Conservation (phyloP, 2,888 invertebrate species). For the Platerodrilus igneus region DNA sequence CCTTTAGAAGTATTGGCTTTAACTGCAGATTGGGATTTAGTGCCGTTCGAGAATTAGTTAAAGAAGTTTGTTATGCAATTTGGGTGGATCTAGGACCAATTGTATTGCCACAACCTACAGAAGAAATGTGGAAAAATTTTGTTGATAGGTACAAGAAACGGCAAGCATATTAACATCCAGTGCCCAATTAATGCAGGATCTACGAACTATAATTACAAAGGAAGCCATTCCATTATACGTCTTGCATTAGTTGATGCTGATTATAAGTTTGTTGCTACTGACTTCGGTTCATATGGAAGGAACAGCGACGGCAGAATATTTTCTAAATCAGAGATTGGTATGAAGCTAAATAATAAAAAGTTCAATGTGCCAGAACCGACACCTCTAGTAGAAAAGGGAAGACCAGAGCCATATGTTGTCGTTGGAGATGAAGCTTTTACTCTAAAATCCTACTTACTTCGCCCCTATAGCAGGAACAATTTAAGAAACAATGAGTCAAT, state of each 20-base stretch:
- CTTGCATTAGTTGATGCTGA: slow-evolving; percentile 8
- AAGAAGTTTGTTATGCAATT: too few relatives aligned
- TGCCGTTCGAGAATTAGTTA: slow-evolving; percentile 30
- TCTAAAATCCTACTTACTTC: slow-evolving; percentile 12
- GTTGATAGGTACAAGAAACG: slow-evolving; percentile 19
- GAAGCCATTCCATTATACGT: slow-evolving; percentile 24
- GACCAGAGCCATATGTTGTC: slow-evolving; percentile 9
- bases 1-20: slow-evolving; percentile 17
- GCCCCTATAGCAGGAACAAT: slow-evolving; percentile 8
- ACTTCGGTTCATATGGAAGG: slow-evolving; percentile 2
- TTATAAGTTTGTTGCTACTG: too few relatives aligned
- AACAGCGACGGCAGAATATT: slow-evolving; percentile 1
- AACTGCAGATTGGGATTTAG: slow-evolving; percentile 30
- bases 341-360: background rate
- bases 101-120: slow-evolving; percentile 29
- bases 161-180: slow-evolving; percentile 17
- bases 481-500: slow-evolving; percentile 7
- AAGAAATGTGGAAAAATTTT: slow-evolving; percentile 23
- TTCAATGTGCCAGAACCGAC: slow-evolving; percentile 9
- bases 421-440: slow-evolving; percentile 13
- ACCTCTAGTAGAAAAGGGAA: slow-evolving; percentile 5
- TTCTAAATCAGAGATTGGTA: too few relatives aligned
- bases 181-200: slow-evolving; percentile 21
- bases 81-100: slow-evolving; percentile 28
- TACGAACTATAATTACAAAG: too few relatives aligned